phyloP scores from a whole-genome alignment of 2,888 invertebrate species.

The Agrotis segetum region DNA sequence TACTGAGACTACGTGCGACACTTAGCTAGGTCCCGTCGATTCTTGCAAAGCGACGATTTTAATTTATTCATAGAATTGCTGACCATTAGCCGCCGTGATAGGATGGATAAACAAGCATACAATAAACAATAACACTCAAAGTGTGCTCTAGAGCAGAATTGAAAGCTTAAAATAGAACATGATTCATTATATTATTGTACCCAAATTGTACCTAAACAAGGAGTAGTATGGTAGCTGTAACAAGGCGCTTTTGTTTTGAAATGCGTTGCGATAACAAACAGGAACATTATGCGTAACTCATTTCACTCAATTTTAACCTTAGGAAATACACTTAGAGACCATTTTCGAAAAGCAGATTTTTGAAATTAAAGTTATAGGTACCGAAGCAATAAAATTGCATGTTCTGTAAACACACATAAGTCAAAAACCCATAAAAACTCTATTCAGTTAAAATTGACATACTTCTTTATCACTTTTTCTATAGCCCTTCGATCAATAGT shows the following conservation, averaged over 20 bases:
- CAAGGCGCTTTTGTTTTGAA: conserved; percentile 39
- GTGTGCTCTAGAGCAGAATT: neutral
- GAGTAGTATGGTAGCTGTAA: conserved; percentile 7
- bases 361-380: neutral
- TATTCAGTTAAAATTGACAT: neutral
- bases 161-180: conserved; percentile 3
- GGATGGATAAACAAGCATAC: neutral
- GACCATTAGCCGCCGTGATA: neutral
- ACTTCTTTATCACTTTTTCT: conserved; percentile 2
- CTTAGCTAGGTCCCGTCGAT: neutral
- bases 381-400: conserved; percentile 6
- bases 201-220: neutral
- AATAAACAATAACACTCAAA: neutral
- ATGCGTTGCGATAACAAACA: conserved; percentile 20
- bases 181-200: conserved; percentile 30
- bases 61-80: neutral
- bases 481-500: neutral
- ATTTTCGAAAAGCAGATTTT: conserved; percentile 16
- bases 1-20: too few species aligned
- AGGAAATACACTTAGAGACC: neutral
- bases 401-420: neutral
- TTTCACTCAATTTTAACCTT: conserved; percentile 33
- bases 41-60: neutral
- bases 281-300: conserved; percentile 6
- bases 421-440: neutral